These are phyloP conservation scores for Premnoplex brunnescens DNA, from an alignment of 2,797 vertebrate genomes.

Conservation along the genomic window DNA sequence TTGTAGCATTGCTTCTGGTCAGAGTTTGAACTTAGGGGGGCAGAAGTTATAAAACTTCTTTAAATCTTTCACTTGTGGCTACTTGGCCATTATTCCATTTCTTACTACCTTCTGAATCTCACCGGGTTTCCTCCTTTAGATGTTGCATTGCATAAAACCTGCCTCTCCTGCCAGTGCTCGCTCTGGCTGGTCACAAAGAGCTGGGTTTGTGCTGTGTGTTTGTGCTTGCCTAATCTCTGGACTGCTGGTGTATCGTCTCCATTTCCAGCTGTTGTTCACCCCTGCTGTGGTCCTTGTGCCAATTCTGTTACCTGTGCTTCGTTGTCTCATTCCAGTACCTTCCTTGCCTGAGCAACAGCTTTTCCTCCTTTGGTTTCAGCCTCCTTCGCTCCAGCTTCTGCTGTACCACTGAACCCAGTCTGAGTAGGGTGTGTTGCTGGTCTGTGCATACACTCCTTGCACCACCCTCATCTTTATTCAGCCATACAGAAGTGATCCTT, in stretches of 20 bases:
- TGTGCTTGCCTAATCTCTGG: background rate
- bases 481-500: background rate
- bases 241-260: background rate
- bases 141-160: background rate
- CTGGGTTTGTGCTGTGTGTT: background rate
- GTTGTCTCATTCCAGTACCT: background rate
- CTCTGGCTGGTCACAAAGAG: background rate
- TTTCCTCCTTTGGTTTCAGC: background rate
- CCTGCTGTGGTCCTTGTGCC: background rate
- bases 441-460: background rate
- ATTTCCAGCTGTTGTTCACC: background rate
- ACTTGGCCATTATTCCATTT: background rate
- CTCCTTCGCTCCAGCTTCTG: fast-evolving
- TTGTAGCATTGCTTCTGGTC: background rate
- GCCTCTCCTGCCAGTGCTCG: fast-evolving
- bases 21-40: background rate
- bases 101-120: background rate
- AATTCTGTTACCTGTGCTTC: background rate
- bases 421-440: background rate
- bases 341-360: background rate
- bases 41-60: background rate
- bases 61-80: background rate
- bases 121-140: background rate
- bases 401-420: background rate
- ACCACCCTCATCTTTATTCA: background rate